Evolutionary conservation across 2,113 vertebrate species (phyloP), one percentile per base, ranked within the genome.

Genomic region (Mastomys coucha): DNA sequence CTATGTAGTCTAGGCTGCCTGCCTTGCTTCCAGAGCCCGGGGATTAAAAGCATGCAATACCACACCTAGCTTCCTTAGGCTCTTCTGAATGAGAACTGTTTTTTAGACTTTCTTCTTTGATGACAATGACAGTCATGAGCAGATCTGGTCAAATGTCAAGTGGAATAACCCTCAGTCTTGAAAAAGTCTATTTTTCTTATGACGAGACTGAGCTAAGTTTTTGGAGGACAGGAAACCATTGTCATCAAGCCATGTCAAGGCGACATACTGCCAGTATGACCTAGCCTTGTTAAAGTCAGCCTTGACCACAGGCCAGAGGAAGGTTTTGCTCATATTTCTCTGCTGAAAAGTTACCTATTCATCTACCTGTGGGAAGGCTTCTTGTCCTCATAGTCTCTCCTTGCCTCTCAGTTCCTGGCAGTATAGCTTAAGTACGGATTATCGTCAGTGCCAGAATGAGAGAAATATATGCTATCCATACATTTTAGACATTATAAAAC

Each of bases 401-500:
- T 10, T 65, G 84, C 56, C n/a, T 86, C 33, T 88, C 26, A 39
- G 88, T 26, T 77, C 76, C 81, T 51, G 45, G 24, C 82, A 51
- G 69, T 76, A 19, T 56, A 49, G 58, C 28, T 81, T 58, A 58
- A 75, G 24, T 22, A 75, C 69, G 56, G 51, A 31, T 3, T 22
- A 49, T 3, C 60, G 84, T 92, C 63, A 42, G 17, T 56, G 39
- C 2, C 70, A 58, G 20, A 87, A 65, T 49, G 80, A 91, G 42
- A 75, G 33, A 84, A 94, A 65, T 39, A 14, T 5, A 36, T 75
- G 39, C 36, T 13, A 63, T 70, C 14, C 58, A 1, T 33, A 11
- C 42, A 86, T 84, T 39, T 76, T 26, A 60, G 53, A 94, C 91
- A 33, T 84, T 84, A 49, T 49, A 58, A 86, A 90, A 92, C 58